Base-by-base conservation (phyloP, 2,888 invertebrate species). In the Teleiodes luculella region DNA sequence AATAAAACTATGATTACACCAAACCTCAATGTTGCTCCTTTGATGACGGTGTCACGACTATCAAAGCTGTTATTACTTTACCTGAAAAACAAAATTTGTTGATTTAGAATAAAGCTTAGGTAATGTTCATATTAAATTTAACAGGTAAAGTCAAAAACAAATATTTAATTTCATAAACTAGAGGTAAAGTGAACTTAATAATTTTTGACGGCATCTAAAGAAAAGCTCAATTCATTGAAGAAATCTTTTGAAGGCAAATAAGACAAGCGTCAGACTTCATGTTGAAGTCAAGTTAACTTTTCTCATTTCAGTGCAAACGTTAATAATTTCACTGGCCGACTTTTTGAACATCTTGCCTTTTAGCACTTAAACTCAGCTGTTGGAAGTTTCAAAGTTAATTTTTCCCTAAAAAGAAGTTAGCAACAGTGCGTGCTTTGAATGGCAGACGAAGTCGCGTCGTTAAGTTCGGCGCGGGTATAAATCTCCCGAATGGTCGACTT, bases 381-480 rank as follows among this genome's bases (percentile, higher is more conserved):
- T 78, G 59, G 71, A 74, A 78, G 67, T 75, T 76, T 73, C 67
- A 68, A 72, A 74, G 78, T 72, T 77, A 68, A 67, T 78, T 82
- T 83, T 83, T 81, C 75, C 70, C 63, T 74, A 69, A 75, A 78
- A 77, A 74, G 73, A 76, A 80, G 76, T 78, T 74, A 69, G 76
- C 71, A 78, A 70, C 74, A 74, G 71, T 77, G 80, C 83, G 83
- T 82, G 82, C 74, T 74, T 73, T 70, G 78, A 83, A 85, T 79
- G 74, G 76, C 69, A 72, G 77, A 71, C 64, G 68, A 76, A 39
- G 33, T 20, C 10, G 13, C 31, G 76, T 78, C 82, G 77, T 85
- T 83, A 84, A 84, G 76, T 81, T 83, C 76, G 72, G 76, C 77
- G 74, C 65, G 66, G 80, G 78, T 79, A 78, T 87, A 87, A 86